Base-by-base conservation (phyloP, 2,888 invertebrate genomes). In the Mythimna pallens region DNA sequence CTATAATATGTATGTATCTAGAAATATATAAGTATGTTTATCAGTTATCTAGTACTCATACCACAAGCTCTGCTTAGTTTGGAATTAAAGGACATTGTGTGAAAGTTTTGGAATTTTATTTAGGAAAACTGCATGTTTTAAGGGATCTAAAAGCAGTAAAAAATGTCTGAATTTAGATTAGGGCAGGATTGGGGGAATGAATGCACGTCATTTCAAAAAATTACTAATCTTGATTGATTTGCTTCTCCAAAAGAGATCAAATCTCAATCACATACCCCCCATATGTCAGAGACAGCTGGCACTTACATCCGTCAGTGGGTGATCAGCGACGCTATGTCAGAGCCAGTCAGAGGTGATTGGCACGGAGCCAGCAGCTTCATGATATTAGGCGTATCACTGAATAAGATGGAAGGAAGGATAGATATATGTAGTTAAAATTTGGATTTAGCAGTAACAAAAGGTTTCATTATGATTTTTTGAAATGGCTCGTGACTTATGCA, bases 291-390 rank as follows among this genome's bases (percentile, higher is more conserved):
- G 73, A 71, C 75, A 83, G 65, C 69, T 47, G 76, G 82, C 85
- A 85, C 87, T 89, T 88, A 87, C 85, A 86, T 81, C 87, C 86
- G 89, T 90, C 90, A 89, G 78, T 75, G 34, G 74, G 80, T 78
- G 87, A 87, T 91, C 87, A 82, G 80, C 70, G 30, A 55, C 81
- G 76, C 85, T 88, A 89, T 90, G 89, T 86, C 88, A 30, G 30
- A 30, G 30, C 30, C 30, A 30, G 30, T 30, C 30, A 89, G 86
- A 86, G 89, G 90, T 90, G 87, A 90, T 86, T 91, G 92, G 92
- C 90, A 20, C 36, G 17, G 54, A 50, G 91, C 92, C 92, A 92
- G 58, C 47, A 59, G n/a, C 54, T 55, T 52, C 67, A 57, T 79
- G 79, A 79, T 80, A 78, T 66, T 65, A 70, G 34, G 61, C 61